Evolutionary conservation across 2,113 vertebrate genomes (phyloP).

Genomic region (Hypocryptadius cinnamomeus): DNA sequence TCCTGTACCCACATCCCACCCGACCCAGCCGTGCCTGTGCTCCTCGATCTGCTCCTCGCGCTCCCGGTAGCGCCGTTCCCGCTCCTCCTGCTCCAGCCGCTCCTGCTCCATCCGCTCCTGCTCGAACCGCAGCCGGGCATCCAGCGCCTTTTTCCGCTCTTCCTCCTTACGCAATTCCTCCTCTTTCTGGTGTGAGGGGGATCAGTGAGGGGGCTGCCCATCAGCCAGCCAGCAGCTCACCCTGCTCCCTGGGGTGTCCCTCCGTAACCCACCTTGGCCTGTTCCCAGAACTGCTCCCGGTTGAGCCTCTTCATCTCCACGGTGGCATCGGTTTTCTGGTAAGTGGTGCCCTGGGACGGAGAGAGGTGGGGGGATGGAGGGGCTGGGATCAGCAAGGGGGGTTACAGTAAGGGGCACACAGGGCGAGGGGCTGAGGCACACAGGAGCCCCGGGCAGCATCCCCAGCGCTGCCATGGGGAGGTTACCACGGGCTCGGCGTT

Average conservation of each 20-base stretch:
- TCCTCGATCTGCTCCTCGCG: conserved; percentile 92
- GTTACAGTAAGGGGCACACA: not conserved
- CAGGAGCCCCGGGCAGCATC: not conserved
- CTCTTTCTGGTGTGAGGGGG: conserved; percentile 75
- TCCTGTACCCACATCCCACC: fast-evolving
- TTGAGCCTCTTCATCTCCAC: conserved; percentile 98
- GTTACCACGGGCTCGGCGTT: conserved; percentile 77
- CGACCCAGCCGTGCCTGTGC: conserved; percentile 72
- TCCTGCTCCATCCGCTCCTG: conserved; percentile 96
- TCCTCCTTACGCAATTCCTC: conserved; percentile 94
- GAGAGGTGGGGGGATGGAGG: not conserved
- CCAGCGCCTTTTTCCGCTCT: conserved; percentile 84
- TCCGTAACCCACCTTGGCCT: conserved; percentile 81
- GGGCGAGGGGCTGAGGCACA: not conserved
- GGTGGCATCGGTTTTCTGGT: conserved; percentile 94
- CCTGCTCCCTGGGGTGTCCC: fast-evolving
- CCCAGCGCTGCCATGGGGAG: not conserved
- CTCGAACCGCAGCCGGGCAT: conserved; percentile 89
- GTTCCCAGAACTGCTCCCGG: conserved; percentile 96
- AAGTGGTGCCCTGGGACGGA: conserved; percentile 83
- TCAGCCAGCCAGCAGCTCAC: not conserved
- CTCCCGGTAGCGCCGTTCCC: conserved; percentile 88
- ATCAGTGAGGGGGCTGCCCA: not conserved
- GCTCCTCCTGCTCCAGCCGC: conserved; percentile 89
- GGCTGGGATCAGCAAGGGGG: not conserved